Evolutionary conservation across 2,797 vertebrate species (phyloP).

Genomic region (Melanotaenia pygmaea): DNA sequence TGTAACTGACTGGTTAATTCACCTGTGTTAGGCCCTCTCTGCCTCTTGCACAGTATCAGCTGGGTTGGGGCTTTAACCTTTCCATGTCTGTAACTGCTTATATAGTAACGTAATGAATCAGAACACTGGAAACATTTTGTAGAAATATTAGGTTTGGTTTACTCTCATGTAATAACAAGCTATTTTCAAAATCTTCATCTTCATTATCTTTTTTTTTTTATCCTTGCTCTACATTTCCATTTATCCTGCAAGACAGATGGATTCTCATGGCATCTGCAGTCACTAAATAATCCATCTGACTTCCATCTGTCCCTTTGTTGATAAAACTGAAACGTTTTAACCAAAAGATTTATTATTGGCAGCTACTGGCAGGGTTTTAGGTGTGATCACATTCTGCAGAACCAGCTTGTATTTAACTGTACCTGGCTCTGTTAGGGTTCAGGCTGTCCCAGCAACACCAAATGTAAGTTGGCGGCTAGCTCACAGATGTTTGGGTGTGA

Average conservation of each 20-base stretch:
- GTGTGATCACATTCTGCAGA: not conserved
- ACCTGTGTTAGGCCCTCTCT: not conserved
- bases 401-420: not conserved
- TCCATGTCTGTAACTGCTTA: not conserved
- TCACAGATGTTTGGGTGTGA: no score
- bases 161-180: not conserved
- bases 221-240: not conserved
- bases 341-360: no score
- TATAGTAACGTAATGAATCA: not conserved
- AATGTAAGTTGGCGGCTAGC: no score
- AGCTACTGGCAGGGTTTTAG: not conserved
- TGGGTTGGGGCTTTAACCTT: not conserved
- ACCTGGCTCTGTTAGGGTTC: not conserved
- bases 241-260: not conserved
- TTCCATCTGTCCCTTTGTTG: not conserved
- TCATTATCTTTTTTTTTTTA: not conserved
- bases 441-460: no score
- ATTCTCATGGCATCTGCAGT: not conserved
- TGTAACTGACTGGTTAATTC: not conserved
- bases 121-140: not conserved
- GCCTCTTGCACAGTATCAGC: not conserved
- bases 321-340: not conserved
- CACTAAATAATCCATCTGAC: conserved; percentile 3
- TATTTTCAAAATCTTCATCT: no score
- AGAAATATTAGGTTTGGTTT: not conserved